Conservation (phyloP, 2,888 invertebrate genomes). For the Phalangium opilio region DNA sequence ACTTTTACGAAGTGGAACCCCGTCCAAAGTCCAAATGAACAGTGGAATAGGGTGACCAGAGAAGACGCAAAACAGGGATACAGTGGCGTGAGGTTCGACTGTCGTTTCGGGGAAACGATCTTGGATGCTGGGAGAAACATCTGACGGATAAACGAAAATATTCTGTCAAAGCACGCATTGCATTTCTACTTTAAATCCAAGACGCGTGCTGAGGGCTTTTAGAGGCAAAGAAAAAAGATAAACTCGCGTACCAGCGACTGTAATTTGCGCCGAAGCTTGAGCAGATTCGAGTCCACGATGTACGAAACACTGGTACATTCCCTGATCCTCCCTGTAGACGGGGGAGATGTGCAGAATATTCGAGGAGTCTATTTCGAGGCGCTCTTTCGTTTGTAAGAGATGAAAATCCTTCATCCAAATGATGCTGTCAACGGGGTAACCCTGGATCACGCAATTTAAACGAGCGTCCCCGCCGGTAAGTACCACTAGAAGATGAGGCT, state of each 20-base stretch:
- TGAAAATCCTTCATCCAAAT: not conserved
- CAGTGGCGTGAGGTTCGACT: conserved; percentile 73
- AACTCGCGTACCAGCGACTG: not conserved
- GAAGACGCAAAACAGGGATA: conserved; percentile 48
- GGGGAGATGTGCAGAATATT: not conserved
- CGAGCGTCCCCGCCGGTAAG: not conserved
- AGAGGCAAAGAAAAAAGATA: not conserved
- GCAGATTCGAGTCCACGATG: not conserved
- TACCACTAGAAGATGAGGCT: not conserved
- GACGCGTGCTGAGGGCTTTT: not conserved
- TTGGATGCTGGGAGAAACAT: conserved; percentile 28
- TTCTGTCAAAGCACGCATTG: not conserved
- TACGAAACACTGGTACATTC: not conserved
- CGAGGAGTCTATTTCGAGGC: not conserved
- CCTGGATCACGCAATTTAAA: not conserved
- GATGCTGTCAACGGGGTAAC: not conserved
- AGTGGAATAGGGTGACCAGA: conserved; percentile 20
- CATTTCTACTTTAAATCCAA: not conserved
- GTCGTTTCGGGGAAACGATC: conserved; percentile 87
- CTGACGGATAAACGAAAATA: conserved; percentile 19
- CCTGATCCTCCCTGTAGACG: not conserved
- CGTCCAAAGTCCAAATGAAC: conserved; percentile 24
- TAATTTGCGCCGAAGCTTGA: not conserved
- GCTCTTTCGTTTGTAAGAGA: not conserved
- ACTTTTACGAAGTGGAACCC: conserved; percentile 23